A percentile compares a stretch with the other conserved stretches of the same genome.
Evolutionary conservation across 2,888 invertebrate genomes (phyloP).

Genomic region (Dicranocentrus wangi): DNA sequence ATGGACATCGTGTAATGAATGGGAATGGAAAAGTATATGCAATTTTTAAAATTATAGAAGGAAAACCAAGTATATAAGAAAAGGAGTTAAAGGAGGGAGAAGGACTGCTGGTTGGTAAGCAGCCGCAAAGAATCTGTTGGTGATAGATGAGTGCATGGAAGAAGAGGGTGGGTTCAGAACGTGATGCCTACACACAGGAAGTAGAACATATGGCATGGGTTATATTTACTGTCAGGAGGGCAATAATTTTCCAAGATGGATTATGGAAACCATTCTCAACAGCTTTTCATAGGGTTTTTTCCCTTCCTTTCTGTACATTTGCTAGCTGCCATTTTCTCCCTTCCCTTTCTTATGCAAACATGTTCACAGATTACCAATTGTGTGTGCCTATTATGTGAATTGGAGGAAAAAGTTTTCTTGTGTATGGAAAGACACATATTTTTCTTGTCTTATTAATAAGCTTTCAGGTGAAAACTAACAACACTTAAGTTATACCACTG

Average conservation of each 20-base stretch:
- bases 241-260: conserved; percentile 64
- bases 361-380: conserved; percentile 41
- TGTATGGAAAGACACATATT: conserved; percentile 13
- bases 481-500: neutral
- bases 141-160: conserved; percentile 19
- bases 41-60: neutral
- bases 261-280: conserved; percentile 54
- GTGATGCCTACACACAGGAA: conserved; percentile 51
- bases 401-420: neutral
- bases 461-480: conserved; percentile 46
- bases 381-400: conserved; percentile 1
- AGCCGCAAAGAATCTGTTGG: conserved; percentile 15
- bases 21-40: conserved; percentile 7
- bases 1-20: conserved; percentile 2
- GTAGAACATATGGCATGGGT: conserved; percentile 62
- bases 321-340: conserved; percentile 24
- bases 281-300: conserved; percentile 43
- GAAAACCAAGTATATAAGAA: too few relatives aligned
- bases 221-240: conserved; percentile 64
- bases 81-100: too few relatives aligned
- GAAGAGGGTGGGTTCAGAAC: conserved; percentile 22
- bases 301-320: too few relatives aligned
- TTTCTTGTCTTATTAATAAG: conserved; percentile 44
- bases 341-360: conserved; percentile 50
- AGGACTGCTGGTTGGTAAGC: neutral